Conservation (phyloP, 2,888 invertebrate species). For the Agrochola circellaris region DNA sequence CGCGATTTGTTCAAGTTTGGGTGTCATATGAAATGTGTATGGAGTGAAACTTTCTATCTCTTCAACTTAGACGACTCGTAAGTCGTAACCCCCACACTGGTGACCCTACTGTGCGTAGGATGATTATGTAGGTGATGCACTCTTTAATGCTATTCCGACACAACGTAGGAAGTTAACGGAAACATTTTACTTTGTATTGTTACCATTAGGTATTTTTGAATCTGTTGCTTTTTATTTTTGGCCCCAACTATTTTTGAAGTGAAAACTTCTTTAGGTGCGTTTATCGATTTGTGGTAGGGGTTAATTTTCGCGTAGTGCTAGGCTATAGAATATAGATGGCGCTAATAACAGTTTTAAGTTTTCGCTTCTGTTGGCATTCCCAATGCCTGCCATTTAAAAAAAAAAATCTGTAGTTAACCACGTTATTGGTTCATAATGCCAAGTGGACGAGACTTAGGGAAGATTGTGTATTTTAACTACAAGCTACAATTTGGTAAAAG, state of each 20-base stretch:
- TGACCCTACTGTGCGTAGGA: slow-evolving; percentile 56
- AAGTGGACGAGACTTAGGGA: not conserved
- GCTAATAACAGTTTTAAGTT: too few relatives aligned
- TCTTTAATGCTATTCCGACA: slow-evolving; percentile 23
- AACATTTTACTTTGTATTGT: not conserved
- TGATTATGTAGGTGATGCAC: slow-evolving; percentile 53
- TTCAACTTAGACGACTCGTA: not conserved
- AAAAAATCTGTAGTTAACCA: too few relatives aligned
- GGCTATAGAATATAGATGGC: too few relatives aligned
- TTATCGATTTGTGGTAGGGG: too few relatives aligned
- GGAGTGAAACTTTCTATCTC: slow-evolving; percentile 46
- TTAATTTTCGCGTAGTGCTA: too few relatives aligned
- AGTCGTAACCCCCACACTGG: slow-evolving; percentile 36
- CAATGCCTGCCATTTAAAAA: too few relatives aligned
- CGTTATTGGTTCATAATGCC: not conserved
- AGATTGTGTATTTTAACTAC: not conserved
- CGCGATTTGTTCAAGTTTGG: slow-evolving; percentile 22
- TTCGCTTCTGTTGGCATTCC: too few relatives aligned
- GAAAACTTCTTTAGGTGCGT: too few relatives aligned
- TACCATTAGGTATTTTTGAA: not conserved
- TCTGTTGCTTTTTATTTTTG: not conserved
- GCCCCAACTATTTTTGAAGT: not conserved
- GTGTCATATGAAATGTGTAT: slow-evolving; percentile 35
- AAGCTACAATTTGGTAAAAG: not conserved
- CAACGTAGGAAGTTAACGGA: slow-evolving; percentile 18